A percentile compares a stretch with the other conserved stretches of the same genome.
phyloP scores from a whole-genome alignment of 2,797 vertebrate species.

The Poliocrania exsul region DNA sequence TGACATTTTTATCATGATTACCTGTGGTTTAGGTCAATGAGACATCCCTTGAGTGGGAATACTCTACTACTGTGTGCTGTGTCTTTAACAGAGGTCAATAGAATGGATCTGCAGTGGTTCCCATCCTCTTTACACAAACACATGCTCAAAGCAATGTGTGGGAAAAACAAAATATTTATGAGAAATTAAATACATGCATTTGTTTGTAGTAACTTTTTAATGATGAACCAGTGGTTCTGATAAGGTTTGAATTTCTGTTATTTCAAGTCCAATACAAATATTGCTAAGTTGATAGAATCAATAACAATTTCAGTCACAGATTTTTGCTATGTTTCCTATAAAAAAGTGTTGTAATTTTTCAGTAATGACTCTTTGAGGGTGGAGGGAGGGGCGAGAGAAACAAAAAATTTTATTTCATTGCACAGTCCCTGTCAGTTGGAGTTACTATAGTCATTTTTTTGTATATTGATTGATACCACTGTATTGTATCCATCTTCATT shows the following conservation, averaged over 20 bases:
- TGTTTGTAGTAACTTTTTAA: not conserved
- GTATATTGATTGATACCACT: not conserved
- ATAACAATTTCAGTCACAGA: not conserved
- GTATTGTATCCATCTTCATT: not conserved
- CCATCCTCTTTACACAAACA: not conserved
- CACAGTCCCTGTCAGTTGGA: not conserved
- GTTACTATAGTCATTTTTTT: not conserved
- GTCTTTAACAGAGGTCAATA: not conserved
- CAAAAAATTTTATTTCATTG: not conserved
- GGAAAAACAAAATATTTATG: not conserved
- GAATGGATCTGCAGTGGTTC: not conserved
- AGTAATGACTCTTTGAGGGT: not conserved
- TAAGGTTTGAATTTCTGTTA: not conserved
- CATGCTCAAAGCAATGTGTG: not conserved
- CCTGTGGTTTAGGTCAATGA: not conserved
- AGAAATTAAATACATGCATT: not conserved
- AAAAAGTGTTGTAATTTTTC: not conserved
- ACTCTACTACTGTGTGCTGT: not conserved
- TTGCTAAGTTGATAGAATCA: not conserved
- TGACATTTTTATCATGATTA: not conserved
- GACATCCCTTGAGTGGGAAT: not conserved
- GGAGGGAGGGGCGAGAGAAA: not conserved
- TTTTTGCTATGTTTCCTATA: not conserved
- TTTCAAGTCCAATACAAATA: not conserved
- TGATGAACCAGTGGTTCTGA: constrained; percentile 28